A percentile compares a stretch with the other conserved stretches of the same genome.
phyloP scores from a whole-genome alignment of 2,113 vertebrate genomes.

The Zapornia atra region DNA sequence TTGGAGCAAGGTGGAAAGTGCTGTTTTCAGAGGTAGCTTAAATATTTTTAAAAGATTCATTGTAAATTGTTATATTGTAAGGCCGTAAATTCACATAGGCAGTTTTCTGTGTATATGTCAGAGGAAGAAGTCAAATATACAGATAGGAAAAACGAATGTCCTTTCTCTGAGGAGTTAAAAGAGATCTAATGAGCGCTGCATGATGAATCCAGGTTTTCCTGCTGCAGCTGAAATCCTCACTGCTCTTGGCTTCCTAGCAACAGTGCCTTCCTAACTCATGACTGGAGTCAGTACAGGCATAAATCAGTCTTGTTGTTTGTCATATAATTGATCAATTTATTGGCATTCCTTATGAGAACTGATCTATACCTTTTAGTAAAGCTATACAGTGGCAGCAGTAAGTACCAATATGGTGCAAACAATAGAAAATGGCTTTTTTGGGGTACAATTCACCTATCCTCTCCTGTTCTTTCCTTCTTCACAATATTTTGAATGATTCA shows the following conservation, averaged over 20 bases:
- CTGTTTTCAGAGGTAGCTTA: neutral
- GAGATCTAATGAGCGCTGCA: neutral
- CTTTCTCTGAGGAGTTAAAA: neutral
- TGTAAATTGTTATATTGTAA: neutral
- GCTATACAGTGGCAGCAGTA: neutral
- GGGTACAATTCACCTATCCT: neutral
- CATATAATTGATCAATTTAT: neutral
- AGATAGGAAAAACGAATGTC: neutral
- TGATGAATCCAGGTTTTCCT: neutral
- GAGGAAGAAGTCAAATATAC: neutral
- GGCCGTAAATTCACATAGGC: neutral
- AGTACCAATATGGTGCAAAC: neutral
- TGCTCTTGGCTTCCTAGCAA: constrained; percentile 56
- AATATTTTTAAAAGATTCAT: neutral
- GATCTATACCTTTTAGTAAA: neutral
- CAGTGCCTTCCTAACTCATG: constrained; percentile 1
- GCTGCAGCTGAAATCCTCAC: neutral
- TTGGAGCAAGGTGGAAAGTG: neutral
- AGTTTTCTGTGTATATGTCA: neutral
- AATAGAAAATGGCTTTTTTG: neutral
- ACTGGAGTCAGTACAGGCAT: neutral
- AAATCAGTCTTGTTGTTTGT: neutral
- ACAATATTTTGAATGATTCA: neutral
- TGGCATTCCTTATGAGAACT: neutral
- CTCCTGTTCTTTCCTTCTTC: neutral